These are phyloP conservation scores for Limnephilus auricula DNA, from an alignment of 2,888 invertebrate species.

Conservation along the genomic window DNA sequence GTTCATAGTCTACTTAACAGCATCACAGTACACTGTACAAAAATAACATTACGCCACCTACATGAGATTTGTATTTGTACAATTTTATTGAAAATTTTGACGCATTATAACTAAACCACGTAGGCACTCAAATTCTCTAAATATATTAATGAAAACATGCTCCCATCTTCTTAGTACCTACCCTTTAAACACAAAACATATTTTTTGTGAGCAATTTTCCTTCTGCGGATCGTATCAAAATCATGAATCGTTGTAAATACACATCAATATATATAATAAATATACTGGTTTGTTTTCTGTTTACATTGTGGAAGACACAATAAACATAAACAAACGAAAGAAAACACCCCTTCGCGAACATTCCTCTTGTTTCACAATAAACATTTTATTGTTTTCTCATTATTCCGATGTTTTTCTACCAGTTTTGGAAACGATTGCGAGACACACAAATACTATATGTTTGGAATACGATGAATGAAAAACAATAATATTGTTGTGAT, in stretches of 20 bases:
- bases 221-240: neutral
- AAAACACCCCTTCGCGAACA: neutral
- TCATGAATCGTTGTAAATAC: neutral
- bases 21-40: too few species aligned
- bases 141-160: neutral
- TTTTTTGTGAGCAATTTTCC: neutral
- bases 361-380: neutral
- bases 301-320: too few species aligned
- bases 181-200: neutral
- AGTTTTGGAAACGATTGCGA: neutral
- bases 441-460: neutral
- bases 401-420: too few species aligned
- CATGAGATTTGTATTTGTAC: too few species aligned
- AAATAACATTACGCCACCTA: too few species aligned
- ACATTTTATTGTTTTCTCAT: neutral
- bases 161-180: neutral
- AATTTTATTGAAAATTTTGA: too few species aligned
- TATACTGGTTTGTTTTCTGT: neutral
- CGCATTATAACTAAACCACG: too few species aligned
- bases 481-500: neutral
- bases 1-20: too few species aligned
- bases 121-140: neutral
- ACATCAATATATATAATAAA: neutral
- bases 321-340: neutral
- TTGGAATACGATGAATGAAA: neutral